These are phyloP conservation scores for Tachysurus fulvidraco DNA, from an alignment of 2,113 vertebrate genomes.

Conservation along the genomic window DNA sequence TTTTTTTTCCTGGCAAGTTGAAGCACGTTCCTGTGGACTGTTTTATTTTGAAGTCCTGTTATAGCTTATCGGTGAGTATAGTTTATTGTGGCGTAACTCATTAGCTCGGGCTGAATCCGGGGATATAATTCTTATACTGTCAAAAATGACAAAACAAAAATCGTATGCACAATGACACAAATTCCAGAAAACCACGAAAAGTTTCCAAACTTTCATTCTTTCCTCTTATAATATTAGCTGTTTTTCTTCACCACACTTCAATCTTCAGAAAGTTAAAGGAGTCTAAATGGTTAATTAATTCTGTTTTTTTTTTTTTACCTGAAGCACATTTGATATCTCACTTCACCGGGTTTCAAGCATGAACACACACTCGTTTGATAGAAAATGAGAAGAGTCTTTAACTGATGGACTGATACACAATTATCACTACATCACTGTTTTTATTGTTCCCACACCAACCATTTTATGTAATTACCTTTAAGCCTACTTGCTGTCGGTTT, in stretches of 20 bases:
- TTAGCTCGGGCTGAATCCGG: not conserved
- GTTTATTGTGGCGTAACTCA: not conserved
- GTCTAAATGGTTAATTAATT: conserved; percentile 7
- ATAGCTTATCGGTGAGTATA: not conserved
- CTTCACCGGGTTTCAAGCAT: not conserved
- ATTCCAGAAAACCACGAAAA: not conserved
- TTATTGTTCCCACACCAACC: conserved; percentile 35
- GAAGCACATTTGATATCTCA: not conserved
- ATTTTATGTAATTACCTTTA: conserved; percentile 36
- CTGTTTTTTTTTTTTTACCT: no score
- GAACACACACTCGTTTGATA: not conserved
- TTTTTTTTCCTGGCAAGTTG: not conserved
- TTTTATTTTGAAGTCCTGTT: not conserved
- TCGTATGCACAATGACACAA: not conserved
- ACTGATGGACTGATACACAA: conserved; percentile 28
- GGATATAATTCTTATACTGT: not conserved
- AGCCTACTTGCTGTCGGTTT: not conserved
- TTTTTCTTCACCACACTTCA: not conserved
- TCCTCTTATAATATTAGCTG: not conserved
- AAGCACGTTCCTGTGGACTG: not conserved
- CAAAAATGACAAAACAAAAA: conserved; percentile 12
- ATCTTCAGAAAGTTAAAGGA: not conserved
- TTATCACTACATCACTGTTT: conserved; percentile 23
- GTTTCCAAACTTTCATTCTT: not conserved
- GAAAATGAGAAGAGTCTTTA: conserved; percentile 1